Evolutionary conservation across 2,797 vertebrate species (phyloP), one percentile per base, ranked within the genome.

Genomic region (Oceanodroma leucorhoa): DNA sequence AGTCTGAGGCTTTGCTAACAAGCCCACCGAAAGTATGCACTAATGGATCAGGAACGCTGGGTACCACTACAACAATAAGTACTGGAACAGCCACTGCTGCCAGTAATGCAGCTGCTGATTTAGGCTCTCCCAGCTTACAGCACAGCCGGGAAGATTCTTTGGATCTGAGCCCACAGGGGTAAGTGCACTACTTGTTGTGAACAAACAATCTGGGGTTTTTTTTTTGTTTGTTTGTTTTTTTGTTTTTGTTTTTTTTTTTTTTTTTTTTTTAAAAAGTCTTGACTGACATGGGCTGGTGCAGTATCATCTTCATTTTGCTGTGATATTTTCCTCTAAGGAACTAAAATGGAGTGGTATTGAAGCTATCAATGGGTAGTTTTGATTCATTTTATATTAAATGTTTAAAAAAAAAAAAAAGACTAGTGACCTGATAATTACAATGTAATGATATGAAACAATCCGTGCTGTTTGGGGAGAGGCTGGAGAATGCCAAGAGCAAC

Each of bases 81-180:
- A 99, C 99, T 89, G 99, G 99, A 38, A 99, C 98, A 94, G 98
- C 99, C 77, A 99, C 98, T 2, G 98, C 98, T 66, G 98, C 99
- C 83, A 98, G 98, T 87, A 99, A 99, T 7, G 98, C 99, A 77
- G 93, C 98, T 38, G 98, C 99, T 20, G 99, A 99, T 96, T 93
- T 99, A 97, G 99, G 99, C 43, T 99, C 99, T 21, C 99, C 99
- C 85, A 99, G 99, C 97, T 98, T 99, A 89, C 99, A 99, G 96
- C 99, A 99, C 97, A 99, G 99, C 98, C 98, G 99, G 97, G 99
- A 99, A 21, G 99, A 99, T 97, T 99, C 99, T 24, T 97, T 99
- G 98, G 99, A 99, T 97, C 98, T 99, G 94, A 99, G 99, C 96
- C 99, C 99, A 69, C 99, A 99, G 97, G 99, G 99, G 99, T 99